A percentile compares a stretch with the other conserved stretches of the same genome.
phyloP scores from a whole-genome alignment of 2,888 invertebrate species.

The Stenodera caucasica region DNA sequence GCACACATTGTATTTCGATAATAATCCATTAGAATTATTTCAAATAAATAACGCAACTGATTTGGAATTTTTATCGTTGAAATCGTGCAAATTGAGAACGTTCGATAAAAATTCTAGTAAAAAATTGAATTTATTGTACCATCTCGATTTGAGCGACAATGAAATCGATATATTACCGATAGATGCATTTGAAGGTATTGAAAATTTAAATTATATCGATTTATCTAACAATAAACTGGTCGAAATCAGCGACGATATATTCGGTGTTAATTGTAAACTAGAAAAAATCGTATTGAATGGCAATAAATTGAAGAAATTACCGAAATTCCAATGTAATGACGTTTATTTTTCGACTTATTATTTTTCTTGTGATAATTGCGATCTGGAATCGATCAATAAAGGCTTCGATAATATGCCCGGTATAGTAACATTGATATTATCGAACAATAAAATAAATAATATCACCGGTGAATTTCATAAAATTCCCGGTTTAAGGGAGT shows the following conservation, averaged over 20 bases:
- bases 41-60: conserved; percentile 64
- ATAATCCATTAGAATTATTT: conserved; percentile 68
- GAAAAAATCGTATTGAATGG: conserved; percentile 72
- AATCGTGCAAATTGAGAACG: conserved; percentile 67
- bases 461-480: conserved; percentile 61
- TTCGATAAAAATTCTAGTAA: conserved; percentile 69
- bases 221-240: conserved; percentile 73
- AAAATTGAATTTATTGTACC: conserved; percentile 65
- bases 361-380: conserved; percentile 76
- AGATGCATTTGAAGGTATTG: conserved; percentile 68
- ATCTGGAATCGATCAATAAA: conserved; percentile 65
- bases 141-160: conserved; percentile 71
- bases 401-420: conserved; percentile 74
- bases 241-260: conserved; percentile 67
- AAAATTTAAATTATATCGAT: conserved; percentile 70
- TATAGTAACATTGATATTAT: conserved; percentile 56
- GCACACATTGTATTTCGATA: conserved; percentile 69
- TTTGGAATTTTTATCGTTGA: conserved; percentile 69
- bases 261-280: conserved; percentile 69
- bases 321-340: conserved; percentile 65
- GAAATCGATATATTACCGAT: conserved; percentile 68
- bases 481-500: conserved; percentile 64
- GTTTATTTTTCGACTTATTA: conserved; percentile 66
- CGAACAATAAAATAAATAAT: conserved; percentile 60
- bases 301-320: conserved; percentile 69